Evolutionary conservation across 2,888 invertebrate species (phyloP).

Genomic region (Melolontha melolontha): DNA sequence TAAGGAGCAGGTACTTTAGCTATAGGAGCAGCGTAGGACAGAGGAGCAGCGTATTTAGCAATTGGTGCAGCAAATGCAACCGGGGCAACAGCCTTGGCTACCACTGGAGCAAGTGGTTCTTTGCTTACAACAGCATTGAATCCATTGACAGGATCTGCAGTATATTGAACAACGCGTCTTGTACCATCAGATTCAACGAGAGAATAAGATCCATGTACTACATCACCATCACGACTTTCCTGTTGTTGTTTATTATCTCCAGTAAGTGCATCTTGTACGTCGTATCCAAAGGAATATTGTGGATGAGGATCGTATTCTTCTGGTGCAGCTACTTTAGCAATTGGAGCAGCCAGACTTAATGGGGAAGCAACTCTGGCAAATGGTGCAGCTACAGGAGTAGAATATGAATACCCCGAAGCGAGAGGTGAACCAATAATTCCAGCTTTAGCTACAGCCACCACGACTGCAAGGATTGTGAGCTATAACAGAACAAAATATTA

Average conservation of each 20-base stretch:
- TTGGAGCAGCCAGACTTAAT: constrained; percentile 53
- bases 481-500: constrained; percentile 43
- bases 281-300: constrained; percentile 70
- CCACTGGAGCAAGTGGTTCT: constrained; percentile 63
- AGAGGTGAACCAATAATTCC: constrained; percentile 46
- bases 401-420: constrained; percentile 7
- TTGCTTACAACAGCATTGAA: constrained; percentile 71
- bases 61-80: constrained; percentile 41
- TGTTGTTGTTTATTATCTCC: constrained; percentile 70
- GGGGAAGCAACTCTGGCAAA: constrained; percentile 54
- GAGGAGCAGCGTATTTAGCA: constrained; percentile 44
- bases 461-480: constrained; percentile 52
- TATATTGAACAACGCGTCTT: constrained; percentile 69
- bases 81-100: constrained; percentile 48
- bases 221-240: constrained; percentile 69
- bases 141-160: constrained; percentile 70
- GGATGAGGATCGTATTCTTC: constrained; percentile 68
- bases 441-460: constrained; percentile 53
- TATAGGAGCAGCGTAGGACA: constrained; percentile 65
- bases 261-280: constrained; percentile 68
- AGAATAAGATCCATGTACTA: constrained; percentile 70
- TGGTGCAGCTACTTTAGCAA: constrained; percentile 55
- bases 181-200: constrained; percentile 70
- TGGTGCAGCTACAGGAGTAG: constrained; percentile 58
- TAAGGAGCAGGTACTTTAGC: constrained; percentile 47